phyloP scores from a whole-genome alignment of 2,113 vertebrate genomes.

The Odontophorus gujanensis region DNA sequence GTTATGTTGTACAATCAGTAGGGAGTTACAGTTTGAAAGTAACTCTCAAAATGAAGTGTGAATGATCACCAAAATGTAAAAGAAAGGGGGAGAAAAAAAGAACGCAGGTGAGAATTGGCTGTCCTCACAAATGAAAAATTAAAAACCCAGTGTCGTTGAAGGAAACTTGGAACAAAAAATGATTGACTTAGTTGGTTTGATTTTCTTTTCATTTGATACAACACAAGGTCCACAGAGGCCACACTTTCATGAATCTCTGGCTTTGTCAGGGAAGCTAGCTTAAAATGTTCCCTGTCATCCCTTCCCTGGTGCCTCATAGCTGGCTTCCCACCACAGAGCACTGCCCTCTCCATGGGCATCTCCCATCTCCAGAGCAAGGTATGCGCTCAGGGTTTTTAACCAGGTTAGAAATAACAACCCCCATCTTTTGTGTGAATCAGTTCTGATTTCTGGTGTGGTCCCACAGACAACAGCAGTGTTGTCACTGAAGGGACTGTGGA shows the following conservation, averaged over 20 bases:
- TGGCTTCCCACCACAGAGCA: background rate
- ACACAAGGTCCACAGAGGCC: background rate
- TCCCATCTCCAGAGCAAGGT: background rate
- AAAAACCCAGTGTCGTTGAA: background rate
- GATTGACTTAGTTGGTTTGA: constrained; percentile 21
- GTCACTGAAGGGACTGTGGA: background rate
- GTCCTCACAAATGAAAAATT: constrained; percentile 42
- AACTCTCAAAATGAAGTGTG: constrained; percentile 14
- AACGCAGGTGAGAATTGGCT: constrained; percentile 11
- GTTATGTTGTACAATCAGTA: background rate
- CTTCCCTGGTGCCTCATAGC: background rate
- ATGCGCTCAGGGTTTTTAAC: background rate
- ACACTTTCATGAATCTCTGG: background rate
- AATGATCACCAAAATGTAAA: background rate
- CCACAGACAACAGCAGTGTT: background rate
- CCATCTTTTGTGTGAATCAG: background rate
- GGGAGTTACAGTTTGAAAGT: constrained; percentile 38
- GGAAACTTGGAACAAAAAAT: constrained; percentile 22
- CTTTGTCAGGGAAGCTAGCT: background rate
- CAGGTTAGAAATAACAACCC: background rate
- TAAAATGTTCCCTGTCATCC: background rate
- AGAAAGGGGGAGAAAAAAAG: background rate
- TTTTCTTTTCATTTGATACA: constrained; percentile 18
- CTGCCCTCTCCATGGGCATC: background rate
- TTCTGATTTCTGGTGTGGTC: background rate